Evolutionary conservation across 2,113 vertebrate genomes (phyloP), one percentile per base, ranked within the genome.

Genomic region (Phrynosoma platyrhinos): DNA sequence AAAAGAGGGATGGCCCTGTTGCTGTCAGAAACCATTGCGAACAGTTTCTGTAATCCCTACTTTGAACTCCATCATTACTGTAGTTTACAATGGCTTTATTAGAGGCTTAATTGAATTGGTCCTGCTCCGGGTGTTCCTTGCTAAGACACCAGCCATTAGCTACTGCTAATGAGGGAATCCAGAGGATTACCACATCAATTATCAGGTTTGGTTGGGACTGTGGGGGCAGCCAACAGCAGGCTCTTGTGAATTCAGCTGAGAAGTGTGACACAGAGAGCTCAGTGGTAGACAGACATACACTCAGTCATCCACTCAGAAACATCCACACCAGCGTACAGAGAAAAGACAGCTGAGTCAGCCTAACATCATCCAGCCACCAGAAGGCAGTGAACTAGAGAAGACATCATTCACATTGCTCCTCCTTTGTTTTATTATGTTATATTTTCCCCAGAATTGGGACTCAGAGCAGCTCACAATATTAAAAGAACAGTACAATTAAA

Each of bases 151-250:
- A 72, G 90, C 95, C 95, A 95, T 96, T 97, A 97, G 93, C 21
- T 3, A 83, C 93, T 94, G 92, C 93, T 97, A 97, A 97, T 96
- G 95, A 96, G 94, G 90, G 92, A 96, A 97, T 95, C 94, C 90
- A 93, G 93, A 94, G 95, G 94, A 96, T 96, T 96, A 94, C 87
- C 90, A 91, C 94, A 90, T 94, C 92, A 96, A 86, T 97, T 96
- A 96, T 88, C 89, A 94, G 89, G 93, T 89, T 94, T 85, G 92
- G 93, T 87, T 95, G 94, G 92, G 75, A 91, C 92, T 1, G 2
- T 79, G 88, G 92, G 89, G 85, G 88, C 85, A 93, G 94, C 94
- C 94, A 95, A 90, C 85, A 91, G 84, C 66, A 53, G 83, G 89
- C 85, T 91, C 83, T 92, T 83, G 69, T 91, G 91, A 93, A 92